Evolutionary conservation across 1,140 invertebrate genomes (phyloP), one percentile per base, ranked within the genome.

Genomic region (Drosophila pectinifera): DNA sequence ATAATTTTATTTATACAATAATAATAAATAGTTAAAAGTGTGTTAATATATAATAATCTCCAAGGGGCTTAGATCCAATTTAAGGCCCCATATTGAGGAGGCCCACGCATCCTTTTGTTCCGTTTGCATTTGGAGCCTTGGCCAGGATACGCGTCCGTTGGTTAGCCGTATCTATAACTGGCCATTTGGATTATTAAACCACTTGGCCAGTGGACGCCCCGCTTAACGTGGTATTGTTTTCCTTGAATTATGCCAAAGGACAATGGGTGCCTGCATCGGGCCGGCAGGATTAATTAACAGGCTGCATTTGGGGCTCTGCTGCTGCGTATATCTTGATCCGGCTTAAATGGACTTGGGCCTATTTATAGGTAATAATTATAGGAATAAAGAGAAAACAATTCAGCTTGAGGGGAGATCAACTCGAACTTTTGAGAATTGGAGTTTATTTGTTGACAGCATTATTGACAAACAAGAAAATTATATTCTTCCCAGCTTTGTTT

Each of bases 391-490:
- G 18, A 11, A 2, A 28, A 28, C 26, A 28, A 1, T 22, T 22
- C 1, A 22, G 4, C 22, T 22, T 22, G 4, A 22, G n/a, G n/a
- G n/a, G n/a, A 22, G 4, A 28, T 28, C 26, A 6, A 28, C 26
- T 28, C 26, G 8, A 28, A 28, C 26, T 28, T 6, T 28, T 8
- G 1, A 26, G 6, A 26, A 11, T n/a, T n/a, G 28, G 28, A 16
- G 3, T 55, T 41, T 18, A 39, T 31, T 24, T 55, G n/a, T 38
- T 46, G 10, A 48, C 36, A 48, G 39, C 14, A 38, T 31, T 49
- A 31, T 18, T 68, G 43, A 45, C 45, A 68, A 68, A 43, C 46
- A 36, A 42, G 28, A 34, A 36, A 43, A 53, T 63, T 63, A 67
- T 67, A 31, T 48, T 57, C 10, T 57, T 26, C 43, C n/a, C 13